A percentile compares a stretch with the other conserved stretches of the same genome.
Evolutionary conservation across 2,888 invertebrate species (phyloP).

Genomic region (Coenonympha arcania): DNA sequence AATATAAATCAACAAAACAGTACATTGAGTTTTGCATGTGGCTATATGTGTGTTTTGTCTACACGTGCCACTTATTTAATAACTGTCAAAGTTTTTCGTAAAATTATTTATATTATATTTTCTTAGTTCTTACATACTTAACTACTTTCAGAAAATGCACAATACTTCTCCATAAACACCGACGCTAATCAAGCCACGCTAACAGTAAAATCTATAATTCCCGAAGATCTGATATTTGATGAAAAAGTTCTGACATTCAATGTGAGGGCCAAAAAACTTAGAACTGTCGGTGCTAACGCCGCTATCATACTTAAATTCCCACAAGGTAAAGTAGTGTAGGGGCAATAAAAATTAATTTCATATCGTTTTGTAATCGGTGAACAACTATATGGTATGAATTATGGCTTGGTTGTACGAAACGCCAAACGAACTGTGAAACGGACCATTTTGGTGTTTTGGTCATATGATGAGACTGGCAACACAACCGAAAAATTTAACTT

Average conservation of each 20-base stretch:
- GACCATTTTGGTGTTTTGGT: no score
- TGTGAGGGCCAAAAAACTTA: conserved; percentile 46
- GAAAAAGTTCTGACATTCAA: conserved; percentile 50
- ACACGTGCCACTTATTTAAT: no score
- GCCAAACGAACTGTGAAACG: no score
- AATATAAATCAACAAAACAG: no score
- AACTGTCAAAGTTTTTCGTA: no score
- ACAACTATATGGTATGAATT: no score
- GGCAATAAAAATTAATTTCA: not conserved
- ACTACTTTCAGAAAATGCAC: conserved; percentile 41
- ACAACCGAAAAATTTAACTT: no score
- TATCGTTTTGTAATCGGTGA: no score
- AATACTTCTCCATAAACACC: conserved; percentile 39
- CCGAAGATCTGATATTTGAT: conserved; percentile 47
- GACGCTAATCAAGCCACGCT: conserved; percentile 34
- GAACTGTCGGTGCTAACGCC: conserved; percentile 52
- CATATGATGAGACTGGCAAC: no score
- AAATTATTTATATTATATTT: not conserved
- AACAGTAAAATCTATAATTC: conserved; percentile 36
- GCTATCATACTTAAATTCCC: conserved; percentile 48
- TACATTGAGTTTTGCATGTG: no score
- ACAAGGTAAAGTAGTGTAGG: conserved; percentile 38
- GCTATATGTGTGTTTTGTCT: no score
- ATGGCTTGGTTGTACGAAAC: no score
- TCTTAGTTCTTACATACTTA: not conserved